Percentiles rank a stretch among this genome's conserved stretches.
Conservation (phyloP, 2,888 invertebrate genomes). For the Clivina fossor region DNA sequence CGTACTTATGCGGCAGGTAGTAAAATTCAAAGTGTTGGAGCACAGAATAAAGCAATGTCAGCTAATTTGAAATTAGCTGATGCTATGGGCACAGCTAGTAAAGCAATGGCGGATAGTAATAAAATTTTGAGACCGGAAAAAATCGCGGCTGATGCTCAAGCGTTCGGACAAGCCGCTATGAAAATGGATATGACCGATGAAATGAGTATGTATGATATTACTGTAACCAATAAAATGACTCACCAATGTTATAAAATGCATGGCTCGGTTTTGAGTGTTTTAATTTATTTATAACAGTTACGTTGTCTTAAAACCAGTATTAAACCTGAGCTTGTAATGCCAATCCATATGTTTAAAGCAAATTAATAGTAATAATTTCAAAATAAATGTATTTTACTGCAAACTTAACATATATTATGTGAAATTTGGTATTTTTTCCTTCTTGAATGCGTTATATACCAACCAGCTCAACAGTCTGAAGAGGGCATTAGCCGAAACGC, state of each 20-base stretch:
- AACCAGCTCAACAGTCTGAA: too few species aligned
- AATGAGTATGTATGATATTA: conserved; percentile 73
- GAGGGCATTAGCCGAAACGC: too few species aligned
- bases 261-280: too few species aligned
- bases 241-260: not conserved
- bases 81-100: conserved; percentile 85
- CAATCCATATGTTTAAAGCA: too few species aligned
- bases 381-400: too few species aligned
- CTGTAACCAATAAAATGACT: not conserved
- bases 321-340: too few species aligned
- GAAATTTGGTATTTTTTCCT: too few species aligned
- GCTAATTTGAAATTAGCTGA: conserved; percentile 84
- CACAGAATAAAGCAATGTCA: conserved; percentile 87
- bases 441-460: too few species aligned
- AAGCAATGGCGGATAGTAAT: conserved; percentile 88
- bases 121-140: conserved; percentile 83
- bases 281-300: too few species aligned
- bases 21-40: conserved; percentile 75
- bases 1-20: conserved; percentile 80
- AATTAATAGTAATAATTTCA: too few species aligned
- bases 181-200: conserved; percentile 96
- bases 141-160: conserved; percentile 78
- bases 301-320: too few species aligned
- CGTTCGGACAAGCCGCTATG: conserved; percentile 80
- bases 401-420: too few species aligned